Evolutionary conservation across 2,113 vertebrate genomes (phyloP).

Genomic region (Lucifuga dentata): DNA sequence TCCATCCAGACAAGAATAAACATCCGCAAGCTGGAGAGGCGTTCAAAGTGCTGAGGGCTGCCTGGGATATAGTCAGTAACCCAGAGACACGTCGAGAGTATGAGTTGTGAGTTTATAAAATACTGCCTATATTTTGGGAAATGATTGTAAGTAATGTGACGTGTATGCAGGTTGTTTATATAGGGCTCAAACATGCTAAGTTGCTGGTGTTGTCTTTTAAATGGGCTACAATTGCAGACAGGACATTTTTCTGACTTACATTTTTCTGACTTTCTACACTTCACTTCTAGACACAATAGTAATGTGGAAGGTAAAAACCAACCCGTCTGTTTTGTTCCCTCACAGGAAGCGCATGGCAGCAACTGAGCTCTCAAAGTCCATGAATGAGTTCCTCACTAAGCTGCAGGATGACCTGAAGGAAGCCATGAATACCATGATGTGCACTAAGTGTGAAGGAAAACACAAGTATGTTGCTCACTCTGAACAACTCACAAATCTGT

Average conservation of each 20-base stretch:
- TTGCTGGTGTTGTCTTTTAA: no score
- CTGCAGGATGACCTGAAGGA: conserved; percentile 96
- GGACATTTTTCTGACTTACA: no score
- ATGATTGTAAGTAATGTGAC: no score
- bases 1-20: conserved; percentile 96
- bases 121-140: no score
- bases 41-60: conserved; percentile 93
- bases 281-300: no score
- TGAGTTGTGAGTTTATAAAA: conserved; percentile 87
- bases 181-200: no score
- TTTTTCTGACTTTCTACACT: no score
- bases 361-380: conserved; percentile 90
- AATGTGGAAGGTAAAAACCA: no score
- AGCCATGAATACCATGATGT: conserved; percentile 98
- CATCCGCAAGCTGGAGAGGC: conserved; percentile 94
- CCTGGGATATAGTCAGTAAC: conserved; percentile 97
- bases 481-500: not conserved
- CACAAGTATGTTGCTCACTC: conserved; percentile 86
- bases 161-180: no score
- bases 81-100: conserved; percentile 91
- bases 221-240: no score
- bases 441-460: conserved; percentile 94
- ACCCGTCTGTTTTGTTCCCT: conserved; percentile 1
- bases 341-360: conserved; percentile 91
- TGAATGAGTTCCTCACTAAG: conserved; percentile 92